Evolutionary conservation across 2,888 invertebrate species (phyloP), one percentile per base, ranked within the genome.

Genomic region (Tetrapedia diversipes): DNA sequence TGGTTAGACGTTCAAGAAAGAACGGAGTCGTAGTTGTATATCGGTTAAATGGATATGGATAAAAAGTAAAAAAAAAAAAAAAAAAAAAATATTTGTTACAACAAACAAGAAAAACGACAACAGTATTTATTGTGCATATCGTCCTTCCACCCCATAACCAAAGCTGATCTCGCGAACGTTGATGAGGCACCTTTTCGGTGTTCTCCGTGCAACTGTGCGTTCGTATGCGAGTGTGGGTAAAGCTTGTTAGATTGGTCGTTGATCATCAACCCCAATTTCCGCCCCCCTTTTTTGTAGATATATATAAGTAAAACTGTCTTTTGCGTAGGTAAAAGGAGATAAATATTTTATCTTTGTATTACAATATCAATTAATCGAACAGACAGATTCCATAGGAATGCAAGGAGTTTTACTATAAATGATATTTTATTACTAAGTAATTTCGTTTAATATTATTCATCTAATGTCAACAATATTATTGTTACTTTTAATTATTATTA

Each of bases 381-480:
- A 37, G n/a, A 41, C 47, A 14, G 22, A 59, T 60, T 47, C 61
- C 39, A 66, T 66, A n/a, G n/a, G n/a, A n/a, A n/a, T n/a, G n/a
- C n/a, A n/a, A n/a, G n/a, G n/a, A n/a, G n/a, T n/a, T n/a, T 51
- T 22, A 65, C 51, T 45, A 59, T 59, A 45, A 56, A 45, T 63
- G 61, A 64, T 56, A 32, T 54, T 39, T 43, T 49, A 61, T 49
- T 65, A 54, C 56, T 64, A 61, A 54, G 53, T 49, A 37, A 66
- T 81, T 77, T 73, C 47, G 60, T 72, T 82, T 81, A 60, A 45
- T 76, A 75, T 73, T 45, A 76, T 73, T 68, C 57, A 24, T 63
- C 29, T 51, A 76, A 56, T 60, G 51, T 45, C 67, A 57, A 29
- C 34, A 61, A 43, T 51, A 56, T 74, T 57, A 70, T 57, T 49